Percentiles rank a stretch among this genome's conserved stretches.
These are phyloP conservation scores for Desmodus rotundus DNA, from an alignment of 2,113 vertebrate species.

Conservation along the genomic window DNA sequence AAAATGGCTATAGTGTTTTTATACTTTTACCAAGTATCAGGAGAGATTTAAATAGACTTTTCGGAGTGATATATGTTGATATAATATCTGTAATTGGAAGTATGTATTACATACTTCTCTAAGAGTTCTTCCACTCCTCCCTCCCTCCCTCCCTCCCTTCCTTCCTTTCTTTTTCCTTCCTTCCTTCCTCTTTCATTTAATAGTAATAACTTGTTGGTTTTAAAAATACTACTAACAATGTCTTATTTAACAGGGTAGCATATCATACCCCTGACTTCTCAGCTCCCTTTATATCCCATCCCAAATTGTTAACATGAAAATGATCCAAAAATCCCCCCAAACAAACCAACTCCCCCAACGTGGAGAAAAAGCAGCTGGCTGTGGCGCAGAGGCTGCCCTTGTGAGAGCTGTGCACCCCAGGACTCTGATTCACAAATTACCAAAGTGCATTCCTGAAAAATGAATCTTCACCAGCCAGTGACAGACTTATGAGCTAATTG, in stretches of 20 bases:
- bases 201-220: neutral
- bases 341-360: neutral
- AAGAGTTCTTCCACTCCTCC: neutral
- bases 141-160: accelerated
- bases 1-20: neutral
- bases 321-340: neutral
- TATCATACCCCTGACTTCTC: neutral
- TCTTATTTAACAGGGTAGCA: neutral
- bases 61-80: neutral
- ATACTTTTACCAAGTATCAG: neutral
- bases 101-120: neutral
- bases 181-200: neutral
- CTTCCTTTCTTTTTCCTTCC: neutral
- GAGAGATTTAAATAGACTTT: neutral
- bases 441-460: conserved; percentile 67
- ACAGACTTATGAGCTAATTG: conserved; percentile 76
- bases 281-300: neutral
- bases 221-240: neutral
- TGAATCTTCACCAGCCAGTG: conserved; percentile 73
- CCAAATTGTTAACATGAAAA: neutral
- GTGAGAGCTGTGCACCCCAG: neutral
- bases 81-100: neutral
- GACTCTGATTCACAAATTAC: conserved; percentile 70
- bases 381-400: neutral
- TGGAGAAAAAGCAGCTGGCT: neutral